Percentiles rank a stretch among this genome's conserved stretches.
Evolutionary conservation across 35 echinoderm and acorn worm genomes (phyloP).

Genomic region (Eucidaris tribuloides): DNA sequence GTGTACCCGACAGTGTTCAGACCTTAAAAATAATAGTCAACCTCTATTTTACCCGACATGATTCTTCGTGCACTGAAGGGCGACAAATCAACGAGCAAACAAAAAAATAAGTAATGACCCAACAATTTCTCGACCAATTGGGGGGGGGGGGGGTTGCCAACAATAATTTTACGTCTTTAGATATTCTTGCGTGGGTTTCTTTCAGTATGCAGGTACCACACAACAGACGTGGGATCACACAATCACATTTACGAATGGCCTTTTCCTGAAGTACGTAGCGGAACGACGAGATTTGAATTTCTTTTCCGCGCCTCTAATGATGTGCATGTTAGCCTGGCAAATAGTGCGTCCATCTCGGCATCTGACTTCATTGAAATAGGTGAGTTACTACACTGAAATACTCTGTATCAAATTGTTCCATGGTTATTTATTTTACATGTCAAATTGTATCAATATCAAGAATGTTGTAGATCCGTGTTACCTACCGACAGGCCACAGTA

Average conservation of each 20-base stretch:
- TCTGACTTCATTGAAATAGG: background rate
- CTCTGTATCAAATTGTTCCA: background rate
- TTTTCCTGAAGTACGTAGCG: background rate
- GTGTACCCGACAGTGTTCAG: too few relatives aligned
- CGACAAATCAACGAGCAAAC: too few relatives aligned
- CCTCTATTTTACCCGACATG: too few relatives aligned
- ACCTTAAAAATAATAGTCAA: too few relatives aligned
- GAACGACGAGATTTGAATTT: background rate
- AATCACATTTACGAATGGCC: background rate
- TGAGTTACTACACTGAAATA: background rate
- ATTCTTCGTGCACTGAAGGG: too few relatives aligned
- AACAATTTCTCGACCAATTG: too few relatives aligned
- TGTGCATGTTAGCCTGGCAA: background rate
- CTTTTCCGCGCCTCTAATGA: background rate
- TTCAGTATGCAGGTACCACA: background rate
- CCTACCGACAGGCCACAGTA: too few relatives aligned
- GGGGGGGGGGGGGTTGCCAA: too few relatives aligned
- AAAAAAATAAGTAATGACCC: too few relatives aligned
- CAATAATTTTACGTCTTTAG: too few relatives aligned
- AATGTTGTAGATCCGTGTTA: background rate
- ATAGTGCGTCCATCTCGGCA: background rate
- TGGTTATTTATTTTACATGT: background rate
- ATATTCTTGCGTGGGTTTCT: too few relatives aligned
- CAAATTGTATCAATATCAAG: background rate
- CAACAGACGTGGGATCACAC: background rate